These are phyloP conservation scores for Mythimna lalbum DNA, from an alignment of 2,888 invertebrate genomes.

Conservation along the genomic window DNA sequence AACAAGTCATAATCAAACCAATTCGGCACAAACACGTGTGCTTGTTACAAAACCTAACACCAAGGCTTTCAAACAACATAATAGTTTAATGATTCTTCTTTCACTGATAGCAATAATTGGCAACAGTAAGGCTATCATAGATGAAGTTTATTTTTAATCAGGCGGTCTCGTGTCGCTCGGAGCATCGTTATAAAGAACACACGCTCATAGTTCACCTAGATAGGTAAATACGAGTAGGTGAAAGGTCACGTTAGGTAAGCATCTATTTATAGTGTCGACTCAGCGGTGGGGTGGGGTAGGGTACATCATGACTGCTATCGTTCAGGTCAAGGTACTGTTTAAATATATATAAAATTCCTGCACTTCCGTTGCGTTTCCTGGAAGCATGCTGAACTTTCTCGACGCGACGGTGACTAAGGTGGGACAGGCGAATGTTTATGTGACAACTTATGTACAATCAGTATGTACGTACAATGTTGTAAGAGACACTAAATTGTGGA, in stretches of 20 bases:
- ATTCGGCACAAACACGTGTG: not conserved
- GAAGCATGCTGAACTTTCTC: slow-evolving; percentile 25
- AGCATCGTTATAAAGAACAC: slow-evolving; percentile 6
- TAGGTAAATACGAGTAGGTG: slow-evolving; percentile 36
- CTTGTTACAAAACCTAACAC: slow-evolving; percentile 21
- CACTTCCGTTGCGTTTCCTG: slow-evolving; percentile 47
- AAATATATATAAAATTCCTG: slow-evolving; percentile 38
- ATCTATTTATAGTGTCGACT: slow-evolving; percentile 36
- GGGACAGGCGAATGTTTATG: slow-evolving; percentile 6
- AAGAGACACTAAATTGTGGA: not conserved
- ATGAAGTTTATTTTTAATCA: slow-evolving; percentile 8
- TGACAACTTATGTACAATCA: not conserved
- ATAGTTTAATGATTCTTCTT: slow-evolving; percentile 29
- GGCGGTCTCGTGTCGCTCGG: slow-evolving; percentile 13
- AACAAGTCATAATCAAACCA: not conserved
- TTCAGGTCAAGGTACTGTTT: slow-evolving; percentile 46
- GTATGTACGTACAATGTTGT: not conserved
- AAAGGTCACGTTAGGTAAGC: slow-evolving; percentile 42
- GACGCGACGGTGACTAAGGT: slow-evolving; percentile 9
- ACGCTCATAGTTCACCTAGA: slow-evolving; percentile 19
- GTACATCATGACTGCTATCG: slow-evolving; percentile 4
- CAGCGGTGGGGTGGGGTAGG: not conserved
- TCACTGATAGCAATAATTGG: slow-evolving; percentile 18
- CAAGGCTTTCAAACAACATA: slow-evolving; percentile 26
- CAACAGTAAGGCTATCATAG: not conserved